These are phyloP conservation scores for Eupithecia exiguata DNA, from an alignment of 2,888 invertebrate species.

Conservation along the genomic window DNA sequence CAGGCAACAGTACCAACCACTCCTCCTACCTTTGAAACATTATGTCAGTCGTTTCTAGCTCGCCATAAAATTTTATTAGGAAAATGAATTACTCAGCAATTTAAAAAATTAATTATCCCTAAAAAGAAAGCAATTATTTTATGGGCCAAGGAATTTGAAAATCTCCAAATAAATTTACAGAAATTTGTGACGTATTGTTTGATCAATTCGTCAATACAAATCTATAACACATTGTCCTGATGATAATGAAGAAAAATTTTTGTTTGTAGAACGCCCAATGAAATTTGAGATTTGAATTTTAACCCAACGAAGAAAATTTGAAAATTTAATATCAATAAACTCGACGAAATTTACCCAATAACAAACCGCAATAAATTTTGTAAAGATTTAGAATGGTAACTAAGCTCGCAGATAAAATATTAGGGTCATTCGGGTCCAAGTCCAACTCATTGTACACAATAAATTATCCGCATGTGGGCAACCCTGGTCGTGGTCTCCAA, in stretches of 20 bases:
- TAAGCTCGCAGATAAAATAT: conserved; percentile 2
- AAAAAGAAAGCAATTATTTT: neutral
- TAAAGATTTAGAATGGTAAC: conserved; percentile 9
- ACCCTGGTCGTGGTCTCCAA: neutral
- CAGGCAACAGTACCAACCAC: no score
- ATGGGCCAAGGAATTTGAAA: neutral
- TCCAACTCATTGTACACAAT: conserved; percentile 11
- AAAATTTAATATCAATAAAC: neutral
- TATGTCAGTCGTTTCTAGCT: neutral
- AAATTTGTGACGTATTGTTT: neutral
- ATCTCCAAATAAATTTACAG: neutral
- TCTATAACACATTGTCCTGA: neutral
- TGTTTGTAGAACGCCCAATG: neutral
- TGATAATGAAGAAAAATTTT: neutral
- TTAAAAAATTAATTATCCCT: neutral
- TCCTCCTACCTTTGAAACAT: neutral
- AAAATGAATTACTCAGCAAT: neutral
- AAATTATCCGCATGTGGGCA: neutral
- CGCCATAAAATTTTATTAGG: neutral
- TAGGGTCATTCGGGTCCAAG: conserved; percentile 2
- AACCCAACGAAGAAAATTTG: neutral
- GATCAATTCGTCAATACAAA: neutral
- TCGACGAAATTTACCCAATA: neutral
- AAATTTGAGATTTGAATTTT: neutral
- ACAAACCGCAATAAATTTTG: neutral